Evolutionary conservation across 2,113 vertebrate genomes (phyloP).

Genomic region (Paratilapia polleni): DNA sequence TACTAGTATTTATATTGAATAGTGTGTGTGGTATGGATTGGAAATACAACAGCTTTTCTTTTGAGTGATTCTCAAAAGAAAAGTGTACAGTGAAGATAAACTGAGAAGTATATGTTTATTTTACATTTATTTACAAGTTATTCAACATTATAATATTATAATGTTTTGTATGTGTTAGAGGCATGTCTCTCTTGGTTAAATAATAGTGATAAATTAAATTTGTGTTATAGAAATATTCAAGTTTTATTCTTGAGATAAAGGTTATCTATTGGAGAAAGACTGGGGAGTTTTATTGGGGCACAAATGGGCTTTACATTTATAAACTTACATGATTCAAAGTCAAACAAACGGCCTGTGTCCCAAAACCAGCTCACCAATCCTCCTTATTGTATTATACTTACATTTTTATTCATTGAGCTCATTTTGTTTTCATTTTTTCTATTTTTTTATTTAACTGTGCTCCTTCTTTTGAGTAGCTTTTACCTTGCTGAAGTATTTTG

Average conservation of each 20-base stretch:
- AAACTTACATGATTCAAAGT: rapidly evolving
- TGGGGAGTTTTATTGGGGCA: not conserved
- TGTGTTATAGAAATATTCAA: no score
- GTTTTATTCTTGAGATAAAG: no score
- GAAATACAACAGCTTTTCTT: no score
- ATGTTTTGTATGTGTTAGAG: not conserved
- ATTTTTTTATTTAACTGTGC: not conserved
- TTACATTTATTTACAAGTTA: no score
- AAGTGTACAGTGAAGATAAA: rapidly evolving
- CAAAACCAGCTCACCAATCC: not conserved
- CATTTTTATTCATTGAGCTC: not conserved
- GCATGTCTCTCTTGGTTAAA: not conserved
- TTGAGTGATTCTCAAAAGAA: not conserved
- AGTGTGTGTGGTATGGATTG: not conserved
- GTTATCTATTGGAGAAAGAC: not conserved
- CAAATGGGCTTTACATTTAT: not conserved
- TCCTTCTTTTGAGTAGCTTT: not conserved
- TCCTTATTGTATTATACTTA: not conserved
- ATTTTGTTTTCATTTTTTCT: not conserved
- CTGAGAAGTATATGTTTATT: no score
- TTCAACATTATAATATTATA: not conserved
- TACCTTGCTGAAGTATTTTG: not conserved
- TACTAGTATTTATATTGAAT: not conserved
- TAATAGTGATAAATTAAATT: no score
- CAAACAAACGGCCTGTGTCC: not conserved